Evolutionary conservation across 2,113 vertebrate genomes (phyloP).

Genomic region (Xenopus laevis): DNA sequence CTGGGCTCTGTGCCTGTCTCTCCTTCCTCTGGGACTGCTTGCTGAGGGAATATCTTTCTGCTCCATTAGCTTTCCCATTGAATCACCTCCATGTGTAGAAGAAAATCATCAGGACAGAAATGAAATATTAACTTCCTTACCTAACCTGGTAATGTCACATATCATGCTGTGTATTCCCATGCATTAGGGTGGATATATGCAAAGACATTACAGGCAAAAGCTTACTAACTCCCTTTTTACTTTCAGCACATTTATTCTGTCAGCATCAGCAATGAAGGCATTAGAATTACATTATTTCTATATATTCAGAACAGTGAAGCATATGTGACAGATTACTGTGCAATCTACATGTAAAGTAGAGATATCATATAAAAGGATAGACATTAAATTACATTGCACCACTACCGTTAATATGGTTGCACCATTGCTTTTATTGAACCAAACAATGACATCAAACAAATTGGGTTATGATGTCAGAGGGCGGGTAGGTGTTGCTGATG

Average conservation of each 20-base stretch:
- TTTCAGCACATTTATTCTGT: not conserved
- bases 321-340: no score
- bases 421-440: no score
- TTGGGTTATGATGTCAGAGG: no score
- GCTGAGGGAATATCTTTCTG: constrained; percentile 52
- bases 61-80: constrained; percentile 55
- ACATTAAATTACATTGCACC: no score
- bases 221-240: not conserved
- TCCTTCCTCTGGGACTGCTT: constrained; percentile 33
- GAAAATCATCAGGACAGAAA: constrained; percentile 52
- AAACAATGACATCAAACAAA: no score
- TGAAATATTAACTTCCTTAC: constrained; percentile 55
- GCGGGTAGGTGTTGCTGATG: no score
- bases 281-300: no score
- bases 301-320: no score
- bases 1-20: constrained; percentile 27
- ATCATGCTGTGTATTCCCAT: constrained; percentile 45
- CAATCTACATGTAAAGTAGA: no score
- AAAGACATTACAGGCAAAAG: constrained; percentile 23
- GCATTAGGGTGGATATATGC: constrained; percentile 44
- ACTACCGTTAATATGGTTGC: no score
- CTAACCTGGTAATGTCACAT: constrained; percentile 46
- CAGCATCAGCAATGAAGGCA: no score
- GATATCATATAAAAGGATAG: no score
- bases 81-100: constrained; percentile 53